Conservation (phyloP, 2,888 invertebrate genomes). For the Antheraea yamamai region DNA sequence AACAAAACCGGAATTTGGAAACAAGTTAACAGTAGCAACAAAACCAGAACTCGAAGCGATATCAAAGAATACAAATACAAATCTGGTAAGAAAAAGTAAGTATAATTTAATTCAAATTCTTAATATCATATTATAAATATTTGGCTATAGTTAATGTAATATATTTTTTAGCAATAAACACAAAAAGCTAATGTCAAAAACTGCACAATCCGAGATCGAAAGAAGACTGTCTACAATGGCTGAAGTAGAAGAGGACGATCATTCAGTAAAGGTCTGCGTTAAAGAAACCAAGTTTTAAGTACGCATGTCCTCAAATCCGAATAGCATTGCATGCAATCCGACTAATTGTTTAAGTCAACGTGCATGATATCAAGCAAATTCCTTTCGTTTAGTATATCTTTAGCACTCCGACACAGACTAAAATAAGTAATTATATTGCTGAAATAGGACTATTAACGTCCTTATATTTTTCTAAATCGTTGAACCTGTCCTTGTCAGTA, state of each 20-base stretch:
- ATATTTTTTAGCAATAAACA: conserved; percentile 78
- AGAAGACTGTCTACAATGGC: conserved; percentile 92
- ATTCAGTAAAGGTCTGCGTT: conserved; percentile 76
- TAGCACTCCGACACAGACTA: not conserved
- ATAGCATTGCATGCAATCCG: conserved; percentile 36
- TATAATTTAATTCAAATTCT: conserved; percentile 20
- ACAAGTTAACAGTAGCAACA: conserved; percentile 89
- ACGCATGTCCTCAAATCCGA: conserved; percentile 37
- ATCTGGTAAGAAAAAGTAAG: conserved; percentile 74
- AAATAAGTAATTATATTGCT: not conserved
- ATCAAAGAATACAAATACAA: conserved; percentile 65
- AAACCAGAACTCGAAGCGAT: conserved; percentile 62
- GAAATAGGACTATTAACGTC: not conserved
- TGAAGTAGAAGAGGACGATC: conserved; percentile 92
- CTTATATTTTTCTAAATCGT: not conserved
- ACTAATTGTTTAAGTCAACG: conserved; percentile 14
- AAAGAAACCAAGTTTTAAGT: conserved; percentile 76
- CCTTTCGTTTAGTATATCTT: not conserved
- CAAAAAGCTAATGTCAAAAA: conserved; percentile 87
- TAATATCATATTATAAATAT: not conserved
- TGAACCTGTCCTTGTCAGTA: not conserved
- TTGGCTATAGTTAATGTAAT: not conserved
- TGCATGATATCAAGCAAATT: conserved; percentile 22
- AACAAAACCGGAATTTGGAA: conserved; percentile 97
- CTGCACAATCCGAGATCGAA: conserved; percentile 83